Conservation (phyloP, 2,888 invertebrate genomes). For the Miltochrista miniata region DNA sequence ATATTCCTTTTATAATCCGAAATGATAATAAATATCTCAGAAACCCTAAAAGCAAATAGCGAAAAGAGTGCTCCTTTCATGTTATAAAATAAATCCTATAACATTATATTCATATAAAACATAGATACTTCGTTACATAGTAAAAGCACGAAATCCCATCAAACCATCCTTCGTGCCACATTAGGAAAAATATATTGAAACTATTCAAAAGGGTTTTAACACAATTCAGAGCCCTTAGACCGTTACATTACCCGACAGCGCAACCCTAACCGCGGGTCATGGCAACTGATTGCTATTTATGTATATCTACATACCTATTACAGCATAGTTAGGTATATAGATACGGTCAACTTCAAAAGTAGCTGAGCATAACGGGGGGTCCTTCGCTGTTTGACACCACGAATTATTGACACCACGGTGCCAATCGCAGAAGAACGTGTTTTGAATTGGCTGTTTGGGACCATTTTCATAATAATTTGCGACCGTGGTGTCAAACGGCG, state of each 20-base stretch:
- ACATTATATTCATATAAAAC: constrained; percentile 2
- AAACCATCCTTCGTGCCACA: constrained; percentile 21
- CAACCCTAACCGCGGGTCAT: constrained; percentile 19
- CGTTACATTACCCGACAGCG: constrained; percentile 35
- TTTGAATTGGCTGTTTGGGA: no score
- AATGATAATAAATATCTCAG: neutral
- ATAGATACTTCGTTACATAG: constrained; percentile 5
- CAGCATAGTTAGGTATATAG: constrained; percentile 10
- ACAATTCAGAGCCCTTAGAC: constrained; percentile 34
- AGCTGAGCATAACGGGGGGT: no score
- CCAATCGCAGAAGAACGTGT: no score
- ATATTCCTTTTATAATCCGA: no score
- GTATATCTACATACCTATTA: constrained; percentile 16
- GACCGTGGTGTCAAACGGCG: no score
- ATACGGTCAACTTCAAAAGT: no score
- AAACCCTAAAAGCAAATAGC: neutral
- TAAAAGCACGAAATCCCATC: constrained; percentile 22
- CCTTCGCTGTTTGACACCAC: no score
- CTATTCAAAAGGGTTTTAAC: constrained; percentile 37
- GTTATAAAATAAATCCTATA: neutral
- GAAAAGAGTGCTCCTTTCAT: neutral
- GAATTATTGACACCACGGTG: no score
- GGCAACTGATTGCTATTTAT: constrained; percentile 26
- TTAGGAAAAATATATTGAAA: constrained; percentile 37
- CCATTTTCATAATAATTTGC: no score